A percentile compares a stretch with the other conserved stretches of the same genome.
Evolutionary conservation across 2,888 invertebrate species (phyloP).

Genomic region (Leucoma salicis): DNA sequence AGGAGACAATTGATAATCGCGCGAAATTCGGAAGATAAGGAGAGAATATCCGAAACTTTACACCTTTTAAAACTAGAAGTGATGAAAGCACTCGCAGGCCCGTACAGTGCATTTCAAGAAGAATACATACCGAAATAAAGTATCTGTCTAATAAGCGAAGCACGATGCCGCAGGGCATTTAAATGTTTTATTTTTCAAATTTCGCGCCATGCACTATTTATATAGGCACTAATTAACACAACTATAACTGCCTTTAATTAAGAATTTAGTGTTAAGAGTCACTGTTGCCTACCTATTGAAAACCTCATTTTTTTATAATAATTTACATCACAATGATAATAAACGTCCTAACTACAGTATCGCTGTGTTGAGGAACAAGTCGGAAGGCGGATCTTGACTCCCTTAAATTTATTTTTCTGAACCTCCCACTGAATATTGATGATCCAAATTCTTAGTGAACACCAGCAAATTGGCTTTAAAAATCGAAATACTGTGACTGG

Average conservation of each 20-base stretch:
- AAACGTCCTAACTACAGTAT: too few species aligned
- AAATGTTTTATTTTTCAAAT: conserved; percentile 7
- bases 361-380: too few species aligned
- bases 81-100: conserved; percentile 63
- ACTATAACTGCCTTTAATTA: background rate
- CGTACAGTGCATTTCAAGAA: conserved; percentile 63
- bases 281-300: background rate
- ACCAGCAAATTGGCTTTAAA: too few species aligned
- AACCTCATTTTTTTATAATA: too few species aligned
- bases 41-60: conserved; percentile 57
- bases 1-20: conserved; percentile 64
- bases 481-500: too few species aligned
- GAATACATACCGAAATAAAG: conserved; percentile 53
- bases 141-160: conserved; percentile 7
- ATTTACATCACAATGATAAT: background rate
- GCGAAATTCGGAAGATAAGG: conserved; percentile 56
- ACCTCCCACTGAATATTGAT: too few species aligned
- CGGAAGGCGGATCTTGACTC: too few species aligned
- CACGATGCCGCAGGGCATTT: conserved; percentile 42
- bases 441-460: too few species aligned
- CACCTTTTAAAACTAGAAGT: conserved; percentile 63
- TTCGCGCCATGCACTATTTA: conserved; percentile 8
- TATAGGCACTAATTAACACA: background rate
- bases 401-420: too few species aligned
- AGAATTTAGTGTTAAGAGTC: background rate